A percentile compares a stretch with the other conserved stretches of the same genome.
Conservation (phyloP, 2,113 vertebrate species). For the Pluvialis apricaria region DNA sequence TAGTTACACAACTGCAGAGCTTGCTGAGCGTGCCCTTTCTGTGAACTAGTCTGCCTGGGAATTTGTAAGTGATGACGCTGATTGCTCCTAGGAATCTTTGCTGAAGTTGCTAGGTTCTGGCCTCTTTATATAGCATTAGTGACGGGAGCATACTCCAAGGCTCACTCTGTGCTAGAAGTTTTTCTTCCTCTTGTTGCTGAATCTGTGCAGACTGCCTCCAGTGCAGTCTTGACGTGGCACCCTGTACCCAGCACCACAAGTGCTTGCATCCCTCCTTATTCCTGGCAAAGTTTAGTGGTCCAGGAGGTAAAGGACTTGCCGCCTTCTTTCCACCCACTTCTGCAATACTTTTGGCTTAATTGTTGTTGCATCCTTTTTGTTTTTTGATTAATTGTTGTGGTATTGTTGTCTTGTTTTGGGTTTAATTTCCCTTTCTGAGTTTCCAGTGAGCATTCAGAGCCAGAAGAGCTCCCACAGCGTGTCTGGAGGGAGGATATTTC, state of each 20-base stretch:
- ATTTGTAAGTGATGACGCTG: neutral
- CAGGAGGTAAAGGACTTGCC: neutral
- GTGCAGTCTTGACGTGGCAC: neutral
- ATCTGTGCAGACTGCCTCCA: neutral
- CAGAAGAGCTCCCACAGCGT: conserved; percentile 30
- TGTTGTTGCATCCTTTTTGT: neutral
- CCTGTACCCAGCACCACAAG: neutral
- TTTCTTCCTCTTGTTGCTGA: neutral
- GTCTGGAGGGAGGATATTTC: conserved; percentile 11
- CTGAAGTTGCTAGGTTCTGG: conserved; percentile 6
- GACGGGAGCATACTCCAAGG: neutral
- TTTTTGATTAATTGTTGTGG: neutral
- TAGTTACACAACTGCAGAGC: neutral
- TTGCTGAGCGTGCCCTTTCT: neutral
- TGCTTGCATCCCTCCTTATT: neutral
- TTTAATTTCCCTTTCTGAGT: conserved; percentile 21
- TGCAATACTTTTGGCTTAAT: neutral
- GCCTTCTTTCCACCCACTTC: neutral
- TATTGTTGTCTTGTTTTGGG: conserved; percentile 27
- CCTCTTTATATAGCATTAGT: neutral
- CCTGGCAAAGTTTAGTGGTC: neutral
- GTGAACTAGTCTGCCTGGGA: conserved; percentile 9
- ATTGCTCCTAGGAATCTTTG: conserved; percentile 1
- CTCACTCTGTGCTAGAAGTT: neutral
- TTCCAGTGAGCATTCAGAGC: neutral